Evolutionary conservation across 2,888 invertebrate species (phyloP).

Genomic region (Gortyna flavago): DNA sequence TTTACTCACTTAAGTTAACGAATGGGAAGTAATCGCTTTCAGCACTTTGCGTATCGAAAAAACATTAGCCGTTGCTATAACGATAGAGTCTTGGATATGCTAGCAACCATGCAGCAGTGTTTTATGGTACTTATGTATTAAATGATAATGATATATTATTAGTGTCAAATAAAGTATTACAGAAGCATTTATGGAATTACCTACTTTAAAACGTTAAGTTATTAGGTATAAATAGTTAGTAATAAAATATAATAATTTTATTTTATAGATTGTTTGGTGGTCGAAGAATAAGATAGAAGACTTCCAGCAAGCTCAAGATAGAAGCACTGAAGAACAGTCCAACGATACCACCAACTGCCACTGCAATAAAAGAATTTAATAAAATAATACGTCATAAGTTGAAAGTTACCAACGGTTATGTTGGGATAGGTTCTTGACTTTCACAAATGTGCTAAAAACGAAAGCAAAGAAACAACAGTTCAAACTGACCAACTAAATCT

Average conservation of each 20-base stretch:
- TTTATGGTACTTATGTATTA: too few species aligned
- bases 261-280: conserved; percentile 21
- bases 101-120: conserved; percentile 10
- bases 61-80: conserved; percentile 53
- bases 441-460: conserved; percentile 6
- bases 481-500: conserved; percentile 91
- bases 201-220: too few species aligned
- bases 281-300: conserved; percentile 86
- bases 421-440: conserved; percentile 23
- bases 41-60: conserved; percentile 40
- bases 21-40: not conserved
- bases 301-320: conserved; percentile 90
- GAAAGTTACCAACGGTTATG: conserved; percentile 16
- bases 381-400: not conserved
- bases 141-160: not conserved
- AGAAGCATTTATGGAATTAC: not conserved
- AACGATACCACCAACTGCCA: conserved; percentile 91
- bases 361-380: conserved; percentile 76
- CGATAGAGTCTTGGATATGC: conserved; percentile 8
- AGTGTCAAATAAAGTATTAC: not conserved
- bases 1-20: conserved; percentile 3
- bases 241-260: not conserved
- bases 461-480: not conserved
- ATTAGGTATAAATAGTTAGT: not conserved
- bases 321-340: conserved; percentile 91